Evolutionary conservation across 2,113 vertebrate species (phyloP), one percentile per base, ranked within the genome.

Genomic region (Ammodytes dubius): DNA sequence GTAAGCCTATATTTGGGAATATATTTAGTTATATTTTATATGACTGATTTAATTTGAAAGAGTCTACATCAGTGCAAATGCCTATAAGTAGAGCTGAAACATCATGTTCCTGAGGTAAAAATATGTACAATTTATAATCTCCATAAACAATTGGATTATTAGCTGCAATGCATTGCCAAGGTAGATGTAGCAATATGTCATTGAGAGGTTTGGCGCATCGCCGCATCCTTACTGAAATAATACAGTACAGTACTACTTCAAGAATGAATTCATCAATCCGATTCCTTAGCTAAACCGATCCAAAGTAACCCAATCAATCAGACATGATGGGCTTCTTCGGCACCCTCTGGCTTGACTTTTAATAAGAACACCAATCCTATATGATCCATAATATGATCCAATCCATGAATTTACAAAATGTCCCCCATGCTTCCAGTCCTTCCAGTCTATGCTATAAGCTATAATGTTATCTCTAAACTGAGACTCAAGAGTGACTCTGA

Each of bases 111-210:
- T 46, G 60, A 1, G 69, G 19, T 43, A 66, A 66, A 77, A 77
- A 70, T 54, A 27, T n/a, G 27, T 27, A 61, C 5, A 74, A 8
- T 43, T 46, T 4, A 58, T 59, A 80, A 81, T 72, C 77, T 56
- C 63, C 63, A 14, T 11, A 50, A 46, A 6, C 12, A 74, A 74
- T 66, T 14, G 59, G 69, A 81, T 81, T 63, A 70, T 60, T n/a
- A 17, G 0, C 15, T 58, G 15, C 1, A 56, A 43, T n/a, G 39
- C 12, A 27, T 60, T 4, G 59, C 8, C 6, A 61, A 19, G 6
- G 17, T 5, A 7, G 13, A 53, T 12, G 7, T 19, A 71, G 53
- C 40, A 10, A 10, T 42, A 40, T 8, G 40, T 45, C 35, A 59
- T 0, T 60, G 65, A 43, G 15, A 70, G 8, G 19, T 45, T 4